A percentile compares a stretch with the other conserved stretches of the same genome.
These are phyloP conservation scores for Morelia viridis DNA, from an alignment of 2,797 vertebrate species.

Conservation along the genomic window DNA sequence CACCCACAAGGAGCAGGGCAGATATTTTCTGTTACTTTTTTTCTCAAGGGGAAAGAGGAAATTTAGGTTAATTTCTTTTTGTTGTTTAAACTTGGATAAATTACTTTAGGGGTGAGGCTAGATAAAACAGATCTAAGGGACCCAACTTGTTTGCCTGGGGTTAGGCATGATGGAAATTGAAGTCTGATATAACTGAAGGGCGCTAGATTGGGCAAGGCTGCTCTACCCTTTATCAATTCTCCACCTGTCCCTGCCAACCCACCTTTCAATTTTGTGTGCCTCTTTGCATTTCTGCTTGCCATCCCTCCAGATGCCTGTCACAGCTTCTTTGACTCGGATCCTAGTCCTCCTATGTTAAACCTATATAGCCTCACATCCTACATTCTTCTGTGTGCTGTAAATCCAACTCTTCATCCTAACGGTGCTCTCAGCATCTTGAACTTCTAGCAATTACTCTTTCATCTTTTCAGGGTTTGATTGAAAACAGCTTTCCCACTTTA, in stretches of 20 bases:
- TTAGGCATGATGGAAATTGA: not conserved
- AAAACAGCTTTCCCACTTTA: constrained; percentile 1
- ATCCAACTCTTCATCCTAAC: not conserved
- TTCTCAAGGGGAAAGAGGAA: too few species aligned
- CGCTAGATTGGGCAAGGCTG: not conserved
- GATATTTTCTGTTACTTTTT: too few species aligned
- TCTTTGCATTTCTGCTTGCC: not conserved
- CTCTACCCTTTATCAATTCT: not conserved
- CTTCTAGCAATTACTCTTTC: not conserved
- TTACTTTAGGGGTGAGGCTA: not conserved
- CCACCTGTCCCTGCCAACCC: not conserved
- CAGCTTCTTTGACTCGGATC: not conserved
- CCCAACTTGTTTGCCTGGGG: not conserved
- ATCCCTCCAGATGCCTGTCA: not conserved
- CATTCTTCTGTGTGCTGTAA: not conserved
- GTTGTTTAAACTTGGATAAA: not conserved
- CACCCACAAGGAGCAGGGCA: too few species aligned
- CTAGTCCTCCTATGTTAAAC: not conserved
- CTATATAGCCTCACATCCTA: not conserved
- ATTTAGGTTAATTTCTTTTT: too few species aligned
- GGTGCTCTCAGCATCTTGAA: not conserved
- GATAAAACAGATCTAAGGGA: not conserved
- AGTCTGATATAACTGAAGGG: not conserved
- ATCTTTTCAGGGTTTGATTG: not conserved
- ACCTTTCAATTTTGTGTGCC: not conserved